phyloP scores from a whole-genome alignment of 1,140 invertebrate genomes.

The Drosophila mojavensis region DNA sequence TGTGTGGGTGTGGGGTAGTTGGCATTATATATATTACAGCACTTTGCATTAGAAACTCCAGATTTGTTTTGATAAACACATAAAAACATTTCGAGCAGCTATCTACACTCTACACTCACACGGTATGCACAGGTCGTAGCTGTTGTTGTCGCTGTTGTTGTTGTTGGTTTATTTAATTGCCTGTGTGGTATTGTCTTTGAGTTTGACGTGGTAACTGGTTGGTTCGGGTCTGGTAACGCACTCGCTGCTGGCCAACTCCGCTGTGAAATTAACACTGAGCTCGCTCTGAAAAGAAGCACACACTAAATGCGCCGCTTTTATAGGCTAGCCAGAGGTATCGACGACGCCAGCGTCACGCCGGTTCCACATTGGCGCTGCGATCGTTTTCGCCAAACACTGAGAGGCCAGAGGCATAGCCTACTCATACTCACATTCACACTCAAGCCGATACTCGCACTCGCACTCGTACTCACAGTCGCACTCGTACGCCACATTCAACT shows the following conservation, averaged over 20 bases:
- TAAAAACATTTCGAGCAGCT: constrained; percentile 3
- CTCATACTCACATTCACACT: constrained; percentile 10
- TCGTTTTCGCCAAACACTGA: constrained; percentile 73
- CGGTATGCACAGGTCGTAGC: constrained; percentile 29
- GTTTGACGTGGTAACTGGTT: constrained; percentile 55
- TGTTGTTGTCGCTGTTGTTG: neutral
- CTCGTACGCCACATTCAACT: constrained; percentile 4
- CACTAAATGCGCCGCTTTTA: constrained; percentile 78
- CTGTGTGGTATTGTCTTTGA: constrained; percentile 36
- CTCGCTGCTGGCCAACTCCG: constrained; percentile 66
- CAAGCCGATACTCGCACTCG: constrained; percentile 5
- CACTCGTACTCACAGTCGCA: neutral
- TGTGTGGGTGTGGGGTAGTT: constrained; percentile 15
- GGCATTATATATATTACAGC: constrained; percentile 2
- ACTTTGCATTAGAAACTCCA: constrained; percentile 5
- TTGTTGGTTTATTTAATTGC: constrained; percentile 38
- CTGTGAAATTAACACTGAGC: constrained; percentile 73
- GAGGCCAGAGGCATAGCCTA: constrained; percentile 10
- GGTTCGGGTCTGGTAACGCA: constrained; percentile 26
- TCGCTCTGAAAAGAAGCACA: constrained; percentile 72
- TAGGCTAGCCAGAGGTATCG: constrained; percentile 45
- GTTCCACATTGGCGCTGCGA: constrained; percentile 47
- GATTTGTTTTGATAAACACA: constrained; percentile 10
- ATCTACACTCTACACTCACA: constrained; percentile 32
- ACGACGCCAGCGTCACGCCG: constrained; percentile 21